phyloP scores from a whole-genome alignment of 1,140 invertebrate species.

The Drosophila yakuba region DNA sequence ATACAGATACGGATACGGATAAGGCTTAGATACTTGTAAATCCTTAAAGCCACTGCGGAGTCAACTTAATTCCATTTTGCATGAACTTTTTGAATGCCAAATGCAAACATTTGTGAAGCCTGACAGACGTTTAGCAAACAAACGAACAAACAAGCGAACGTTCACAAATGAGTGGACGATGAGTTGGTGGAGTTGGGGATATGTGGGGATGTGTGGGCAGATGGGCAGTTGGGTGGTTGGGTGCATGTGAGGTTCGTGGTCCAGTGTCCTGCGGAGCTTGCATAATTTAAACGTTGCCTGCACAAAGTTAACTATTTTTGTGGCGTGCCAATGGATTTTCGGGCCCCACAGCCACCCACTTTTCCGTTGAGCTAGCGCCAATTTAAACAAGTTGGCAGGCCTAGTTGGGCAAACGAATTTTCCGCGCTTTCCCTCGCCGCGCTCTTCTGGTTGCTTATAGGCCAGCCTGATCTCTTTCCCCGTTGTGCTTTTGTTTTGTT shows the following conservation, averaged over 20 bases:
- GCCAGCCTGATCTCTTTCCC: conserved; percentile 7
- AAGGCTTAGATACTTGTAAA: conserved; percentile 16
- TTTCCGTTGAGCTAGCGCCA: conserved; percentile 52
- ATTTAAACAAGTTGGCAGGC: conserved; percentile 67
- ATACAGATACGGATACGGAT: not conserved
- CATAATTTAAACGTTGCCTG: conserved; percentile 75
- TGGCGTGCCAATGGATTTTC: conserved; percentile 64
- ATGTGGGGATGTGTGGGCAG: not conserved
- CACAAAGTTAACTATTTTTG: conserved; percentile 74
- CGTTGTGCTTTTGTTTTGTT: conserved; percentile 53
- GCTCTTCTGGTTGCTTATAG: conserved; percentile 8
- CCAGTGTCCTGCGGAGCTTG: conserved; percentile 51
- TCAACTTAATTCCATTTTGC: conserved; percentile 67
- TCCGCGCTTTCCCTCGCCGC: not conserved
- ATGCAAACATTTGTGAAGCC: conserved; percentile 55
- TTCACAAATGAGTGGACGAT: conserved; percentile 11
- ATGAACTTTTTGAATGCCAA: conserved; percentile 67
- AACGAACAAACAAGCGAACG: conserved; percentile 27
- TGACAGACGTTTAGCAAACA: conserved; percentile 71
- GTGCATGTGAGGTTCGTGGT: conserved; percentile 5
- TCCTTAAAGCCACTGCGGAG: conserved; percentile 65
- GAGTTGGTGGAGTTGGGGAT: not conserved
- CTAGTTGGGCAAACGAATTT: conserved; percentile 18
- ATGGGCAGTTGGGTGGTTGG: not conserved
- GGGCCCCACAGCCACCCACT: conserved; percentile 6